Evolutionary conservation across 2,888 invertebrate genomes (phyloP).

Genomic region (Eretmocerus hayati): DNA sequence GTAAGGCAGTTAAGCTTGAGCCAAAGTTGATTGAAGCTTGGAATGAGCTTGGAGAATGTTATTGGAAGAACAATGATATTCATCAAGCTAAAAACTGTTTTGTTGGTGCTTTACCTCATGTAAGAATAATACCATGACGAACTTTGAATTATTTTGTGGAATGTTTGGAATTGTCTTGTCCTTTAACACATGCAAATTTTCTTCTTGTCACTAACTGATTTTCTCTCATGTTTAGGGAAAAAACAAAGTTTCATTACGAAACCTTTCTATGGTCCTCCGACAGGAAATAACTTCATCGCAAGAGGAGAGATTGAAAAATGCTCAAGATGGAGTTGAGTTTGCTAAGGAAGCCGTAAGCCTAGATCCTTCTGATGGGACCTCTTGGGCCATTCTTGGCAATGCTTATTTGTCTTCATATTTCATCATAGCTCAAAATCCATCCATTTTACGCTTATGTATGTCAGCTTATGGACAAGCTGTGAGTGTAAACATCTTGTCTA

Average conservation of each 20-base stretch:
- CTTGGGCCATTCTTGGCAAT: conserved; percentile 80
- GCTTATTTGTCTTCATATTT: conserved; percentile 78
- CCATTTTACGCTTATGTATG: conserved; percentile 64
- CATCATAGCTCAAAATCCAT: conserved; percentile 64
- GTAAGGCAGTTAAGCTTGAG: conserved; percentile 78
- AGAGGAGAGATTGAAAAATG: conserved; percentile 54
- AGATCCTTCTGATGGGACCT: conserved; percentile 70
- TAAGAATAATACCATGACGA: no score
- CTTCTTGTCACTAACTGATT: no score
- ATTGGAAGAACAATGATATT: conserved; percentile 79
- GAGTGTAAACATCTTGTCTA: conserved; percentile 34
- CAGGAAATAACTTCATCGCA: conserved; percentile 53
- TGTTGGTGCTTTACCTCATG: conserved; percentile 66
- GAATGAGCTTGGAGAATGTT: conserved; percentile 85
- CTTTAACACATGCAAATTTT: background rate
- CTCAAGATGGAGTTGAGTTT: conserved; percentile 65
- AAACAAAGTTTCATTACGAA: conserved; percentile 69
- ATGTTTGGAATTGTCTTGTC: conserved; percentile 6
- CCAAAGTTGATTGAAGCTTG: conserved; percentile 75
- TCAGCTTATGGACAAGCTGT: conserved; percentile 77
- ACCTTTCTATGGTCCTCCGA: conserved; percentile 73
- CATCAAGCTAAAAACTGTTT: conserved; percentile 78
- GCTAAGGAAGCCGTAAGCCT: conserved; percentile 77
- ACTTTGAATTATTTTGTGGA: conserved; percentile 6
- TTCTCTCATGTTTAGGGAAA: conserved; percentile 62